Conservation (phyloP, 2,797 vertebrate species). For the Fistularia commersonii region DNA sequence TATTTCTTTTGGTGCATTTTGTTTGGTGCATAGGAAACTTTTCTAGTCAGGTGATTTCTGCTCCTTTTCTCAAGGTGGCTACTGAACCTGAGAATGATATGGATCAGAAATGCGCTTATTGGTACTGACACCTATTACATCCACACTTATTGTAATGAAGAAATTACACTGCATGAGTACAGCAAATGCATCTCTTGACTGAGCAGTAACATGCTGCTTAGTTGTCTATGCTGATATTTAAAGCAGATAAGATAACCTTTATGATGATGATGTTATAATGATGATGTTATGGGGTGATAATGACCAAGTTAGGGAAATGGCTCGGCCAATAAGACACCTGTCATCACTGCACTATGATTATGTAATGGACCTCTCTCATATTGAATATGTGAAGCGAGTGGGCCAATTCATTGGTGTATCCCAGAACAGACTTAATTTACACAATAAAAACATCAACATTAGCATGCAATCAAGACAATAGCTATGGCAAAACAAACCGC, state of each 20-base stretch:
- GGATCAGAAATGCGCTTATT: constrained; percentile 37
- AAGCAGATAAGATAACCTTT: no score
- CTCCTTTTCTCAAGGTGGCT: constrained; percentile 7
- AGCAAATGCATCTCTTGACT: constrained; percentile 30
- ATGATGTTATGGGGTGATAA: constrained; percentile 69
- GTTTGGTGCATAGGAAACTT: no score
- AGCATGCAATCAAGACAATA: constrained; percentile 16
- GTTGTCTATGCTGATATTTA: constrained; percentile 51
- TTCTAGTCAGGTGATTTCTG: not conserved
- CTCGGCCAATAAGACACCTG: constrained; percentile 52
- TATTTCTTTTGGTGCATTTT: no score
- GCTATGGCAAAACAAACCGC: constrained; percentile 9
- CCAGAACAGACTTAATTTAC: constrained; percentile 38
- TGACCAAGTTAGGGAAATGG: constrained; percentile 60
- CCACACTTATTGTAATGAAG: constrained; percentile 55
- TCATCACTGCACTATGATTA: constrained; percentile 53
- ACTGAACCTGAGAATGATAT: constrained; percentile 26
- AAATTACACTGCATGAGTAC: constrained; percentile 43
- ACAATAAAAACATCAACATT: constrained; percentile 26
- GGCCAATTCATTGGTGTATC: constrained; percentile 26
- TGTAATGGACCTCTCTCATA: constrained; percentile 55
- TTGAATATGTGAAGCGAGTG: constrained; percentile 50
- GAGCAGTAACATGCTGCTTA: constrained; percentile 42
- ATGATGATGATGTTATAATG: no score
- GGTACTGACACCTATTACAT: constrained; percentile 39